Evolutionary conservation across 2,113 vertebrate genomes (phyloP).

Genomic region (Sinocyclocheilus maitianheensis): DNA sequence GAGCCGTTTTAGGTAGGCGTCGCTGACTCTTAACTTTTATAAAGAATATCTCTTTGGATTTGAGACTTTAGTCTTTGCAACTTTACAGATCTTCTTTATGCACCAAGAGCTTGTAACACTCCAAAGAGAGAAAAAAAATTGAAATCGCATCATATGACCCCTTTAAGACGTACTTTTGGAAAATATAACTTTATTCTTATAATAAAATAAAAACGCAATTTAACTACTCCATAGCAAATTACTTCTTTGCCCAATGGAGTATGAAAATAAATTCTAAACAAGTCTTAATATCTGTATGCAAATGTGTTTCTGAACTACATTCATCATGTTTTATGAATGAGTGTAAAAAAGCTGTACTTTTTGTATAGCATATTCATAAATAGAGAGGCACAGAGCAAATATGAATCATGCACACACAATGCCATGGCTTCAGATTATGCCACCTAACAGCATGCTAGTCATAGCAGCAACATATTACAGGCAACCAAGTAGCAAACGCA

Average conservation of each 20-base stretch:
- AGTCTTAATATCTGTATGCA: not conserved
- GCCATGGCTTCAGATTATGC: not conserved
- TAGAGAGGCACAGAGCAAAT: not conserved
- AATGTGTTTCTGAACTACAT: not conserved
- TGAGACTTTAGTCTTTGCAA: too few species aligned
- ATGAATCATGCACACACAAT: conserved; percentile 8
- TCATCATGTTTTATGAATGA: not conserved
- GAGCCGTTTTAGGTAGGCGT: too few species aligned
- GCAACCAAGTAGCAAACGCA: not conserved
- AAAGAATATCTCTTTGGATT: too few species aligned
- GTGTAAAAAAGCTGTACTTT: not conserved
- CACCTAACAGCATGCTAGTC: conserved; percentile 17
- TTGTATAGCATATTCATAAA: not conserved
- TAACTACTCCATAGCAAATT: not conserved
- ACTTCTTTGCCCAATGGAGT: not conserved
- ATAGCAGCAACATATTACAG: conserved; percentile 12
- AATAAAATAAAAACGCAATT: not conserved
- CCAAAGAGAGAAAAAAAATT: too few species aligned
- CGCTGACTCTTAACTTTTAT: too few species aligned
- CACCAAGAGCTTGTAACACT: too few species aligned
- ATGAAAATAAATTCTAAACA: not conserved
- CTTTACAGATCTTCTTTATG: too few species aligned
- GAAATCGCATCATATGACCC: too few species aligned
- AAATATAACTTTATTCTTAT: not conserved
- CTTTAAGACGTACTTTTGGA: too few species aligned